phyloP scores from a whole-genome alignment of 2,113 vertebrate genomes.

The Clinocottus analis region DNA sequence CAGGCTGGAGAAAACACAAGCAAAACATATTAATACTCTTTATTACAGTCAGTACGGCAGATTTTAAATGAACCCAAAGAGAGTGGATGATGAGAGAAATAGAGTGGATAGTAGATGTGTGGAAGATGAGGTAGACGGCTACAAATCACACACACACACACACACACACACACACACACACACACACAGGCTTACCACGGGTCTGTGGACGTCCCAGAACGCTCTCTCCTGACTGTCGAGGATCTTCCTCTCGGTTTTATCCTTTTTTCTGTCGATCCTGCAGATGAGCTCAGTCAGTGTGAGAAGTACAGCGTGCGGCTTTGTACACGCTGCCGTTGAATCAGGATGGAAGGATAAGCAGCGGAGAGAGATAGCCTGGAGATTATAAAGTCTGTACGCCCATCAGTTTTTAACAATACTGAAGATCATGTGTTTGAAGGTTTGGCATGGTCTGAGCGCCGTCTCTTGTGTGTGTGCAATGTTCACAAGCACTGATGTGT shows the following conservation, averaged over 20 bases:
- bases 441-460: background rate
- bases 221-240: slow-evolving; percentile 98
- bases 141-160: background rate
- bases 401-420: background rate
- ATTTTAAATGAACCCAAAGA: background rate
- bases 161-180: slow-evolving; percentile 12
- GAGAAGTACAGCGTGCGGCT: slow-evolving; percentile 9
- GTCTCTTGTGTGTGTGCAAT: background rate
- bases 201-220: slow-evolving; percentile 99
- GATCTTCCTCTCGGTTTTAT: slow-evolving; percentile 98
- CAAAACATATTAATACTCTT: background rate
- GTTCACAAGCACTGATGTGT: background rate
- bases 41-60: background rate
- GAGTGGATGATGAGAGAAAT: background rate
- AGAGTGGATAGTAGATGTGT: background rate
- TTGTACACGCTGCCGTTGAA: background rate
- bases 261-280: slow-evolving; percentile 98
- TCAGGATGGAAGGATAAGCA: slow-evolving; percentile 3
- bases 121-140: slow-evolving; percentile 12
- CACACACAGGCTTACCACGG: slow-evolving; percentile 76
- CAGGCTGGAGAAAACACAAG: slow-evolving; percentile 85
- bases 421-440: background rate
- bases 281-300: slow-evolving; percentile 57
- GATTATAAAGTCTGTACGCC: slow-evolving; percentile 8
- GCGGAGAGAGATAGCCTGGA: background rate